Percentiles rank a stretch among this genome's conserved stretches.
Evolutionary conservation across 2,797 vertebrate species (phyloP).

Genomic region (Smutsia temminckii): DNA sequence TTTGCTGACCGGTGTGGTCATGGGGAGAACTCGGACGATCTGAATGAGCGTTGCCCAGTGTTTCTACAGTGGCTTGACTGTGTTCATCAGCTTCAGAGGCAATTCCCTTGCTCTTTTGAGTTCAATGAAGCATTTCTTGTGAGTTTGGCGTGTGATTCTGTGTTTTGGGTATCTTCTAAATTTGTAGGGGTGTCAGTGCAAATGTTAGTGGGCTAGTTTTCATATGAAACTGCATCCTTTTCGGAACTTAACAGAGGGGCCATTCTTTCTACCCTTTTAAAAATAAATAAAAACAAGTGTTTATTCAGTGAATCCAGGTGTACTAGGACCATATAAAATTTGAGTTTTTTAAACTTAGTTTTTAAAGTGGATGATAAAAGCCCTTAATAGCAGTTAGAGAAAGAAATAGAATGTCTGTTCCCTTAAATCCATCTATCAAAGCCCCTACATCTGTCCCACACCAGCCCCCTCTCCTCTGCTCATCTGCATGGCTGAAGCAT

Average conservation of each 20-base stretch:
- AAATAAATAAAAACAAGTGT: background rate
- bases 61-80: conserved; percentile 99
- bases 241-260: conserved; percentile 14
- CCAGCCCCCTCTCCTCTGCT: background rate
- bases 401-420: background rate
- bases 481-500: background rate
- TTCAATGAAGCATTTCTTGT: conserved; percentile 99
- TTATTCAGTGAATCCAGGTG: background rate
- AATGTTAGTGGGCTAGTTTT: conserved; percentile 17
- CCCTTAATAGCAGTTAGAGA: background rate
- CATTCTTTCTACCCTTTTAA: background rate
- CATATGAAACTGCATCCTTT: conserved; percentile 26
- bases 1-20: conserved; percentile 98
- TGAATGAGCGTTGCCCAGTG: conserved; percentile 98
- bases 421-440: background rate
- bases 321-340: background rate
- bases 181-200: background rate
- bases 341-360: conserved; percentile 32
- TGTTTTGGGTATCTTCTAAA: background rate
- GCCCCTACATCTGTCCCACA: background rate
- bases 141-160: conserved; percentile 79
- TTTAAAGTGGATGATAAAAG: conserved; percentile 41
- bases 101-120: conserved; percentile 99
- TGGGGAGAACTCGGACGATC: conserved; percentile 95
- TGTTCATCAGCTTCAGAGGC: conserved; percentile 98